These are phyloP conservation scores for Nephrotoma flavescens DNA, from an alignment of 2,888 invertebrate genomes.

Conservation along the genomic window DNA sequence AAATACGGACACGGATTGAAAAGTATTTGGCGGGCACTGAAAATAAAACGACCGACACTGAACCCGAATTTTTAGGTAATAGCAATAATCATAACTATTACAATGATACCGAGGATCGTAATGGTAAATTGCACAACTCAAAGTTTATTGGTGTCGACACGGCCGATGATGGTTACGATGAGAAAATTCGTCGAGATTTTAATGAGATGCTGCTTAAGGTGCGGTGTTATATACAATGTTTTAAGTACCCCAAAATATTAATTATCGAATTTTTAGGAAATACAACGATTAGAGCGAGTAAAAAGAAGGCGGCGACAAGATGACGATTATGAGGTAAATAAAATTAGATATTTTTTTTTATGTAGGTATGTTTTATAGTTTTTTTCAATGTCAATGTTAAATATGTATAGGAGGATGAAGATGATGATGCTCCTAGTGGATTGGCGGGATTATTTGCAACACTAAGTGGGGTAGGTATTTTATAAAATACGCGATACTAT, in stretches of 20 bases:
- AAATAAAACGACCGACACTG: neutral
- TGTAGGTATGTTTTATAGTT: neutral
- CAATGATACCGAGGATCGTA: neutral
- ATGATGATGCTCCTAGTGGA: slow-evolving; percentile 18
- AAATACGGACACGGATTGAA: neutral
- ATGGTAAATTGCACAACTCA: neutral
- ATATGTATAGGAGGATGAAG: neutral
- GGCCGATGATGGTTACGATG: neutral
- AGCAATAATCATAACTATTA: neutral
- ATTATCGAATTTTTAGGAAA: neutral
- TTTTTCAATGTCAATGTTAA: neutral
- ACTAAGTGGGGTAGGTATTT: slow-evolving; percentile 28
- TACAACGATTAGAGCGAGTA: neutral
- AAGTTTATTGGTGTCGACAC: neutral
- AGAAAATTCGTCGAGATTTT: neutral
- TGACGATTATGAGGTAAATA: neutral
- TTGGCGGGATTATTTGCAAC: slow-evolving; percentile 27
- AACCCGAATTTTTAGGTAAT: neutral
- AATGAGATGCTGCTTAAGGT: neutral
- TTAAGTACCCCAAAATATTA: neutral
- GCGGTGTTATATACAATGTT: neutral
- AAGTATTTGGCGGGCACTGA: neutral
- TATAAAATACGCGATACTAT: neutral
- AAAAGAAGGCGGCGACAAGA: neutral
- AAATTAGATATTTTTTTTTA: neutral